These are phyloP conservation scores for Callocephalon fimbriatum DNA, from an alignment of 2,113 vertebrate species.

Conservation along the genomic window DNA sequence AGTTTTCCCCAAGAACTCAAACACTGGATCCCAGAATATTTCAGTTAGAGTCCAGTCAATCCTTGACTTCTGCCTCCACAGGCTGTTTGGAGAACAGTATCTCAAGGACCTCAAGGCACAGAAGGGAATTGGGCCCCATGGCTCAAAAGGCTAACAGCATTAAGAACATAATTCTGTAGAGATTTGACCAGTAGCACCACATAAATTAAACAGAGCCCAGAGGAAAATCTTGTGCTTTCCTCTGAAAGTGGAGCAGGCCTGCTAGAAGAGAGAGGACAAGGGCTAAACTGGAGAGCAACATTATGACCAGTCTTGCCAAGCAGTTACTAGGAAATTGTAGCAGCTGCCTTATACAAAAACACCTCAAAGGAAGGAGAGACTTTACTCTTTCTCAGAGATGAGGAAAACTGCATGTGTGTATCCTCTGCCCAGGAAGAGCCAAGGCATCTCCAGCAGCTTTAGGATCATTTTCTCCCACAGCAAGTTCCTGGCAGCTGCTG, in stretches of 20 bases:
- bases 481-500: not conserved
- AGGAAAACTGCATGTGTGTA: not conserved
- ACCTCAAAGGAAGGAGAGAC: not conserved
- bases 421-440: not conserved
- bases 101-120: not conserved
- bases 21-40: not conserved
- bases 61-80: not conserved
- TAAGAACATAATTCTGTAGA: not conserved
- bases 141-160: not conserved
- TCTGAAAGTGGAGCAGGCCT: not conserved
- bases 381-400: not conserved
- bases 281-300: not conserved
- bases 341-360: not conserved
- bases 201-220: not conserved
- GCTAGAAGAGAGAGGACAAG: not conserved
- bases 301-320: not conserved
- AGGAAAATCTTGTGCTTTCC: not conserved
- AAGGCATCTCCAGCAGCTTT: not conserved
- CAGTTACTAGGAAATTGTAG: not conserved
- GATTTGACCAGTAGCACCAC: not conserved
- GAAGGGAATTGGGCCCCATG: not conserved
- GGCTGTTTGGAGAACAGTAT: not conserved
- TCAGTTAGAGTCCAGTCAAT: not conserved
- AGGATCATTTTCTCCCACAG: not conserved
- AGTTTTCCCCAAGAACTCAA: not conserved